A percentile compares a stretch with the other conserved stretches of the same genome.
Evolutionary conservation across 2,113 vertebrate species (phyloP).

Genomic region (Coracopsis vasa): DNA sequence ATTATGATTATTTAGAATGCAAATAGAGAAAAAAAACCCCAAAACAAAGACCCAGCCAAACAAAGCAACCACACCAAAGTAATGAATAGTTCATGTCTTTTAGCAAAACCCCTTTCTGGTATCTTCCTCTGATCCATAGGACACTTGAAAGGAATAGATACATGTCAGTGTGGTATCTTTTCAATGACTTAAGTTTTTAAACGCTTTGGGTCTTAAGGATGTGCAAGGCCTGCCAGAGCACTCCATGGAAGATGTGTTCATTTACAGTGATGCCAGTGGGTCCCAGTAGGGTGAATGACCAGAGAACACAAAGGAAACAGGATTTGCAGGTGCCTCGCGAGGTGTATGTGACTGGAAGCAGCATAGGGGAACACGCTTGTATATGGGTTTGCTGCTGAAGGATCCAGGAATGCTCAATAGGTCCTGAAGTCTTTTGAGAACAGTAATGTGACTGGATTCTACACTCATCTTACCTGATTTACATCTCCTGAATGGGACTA

Average conservation of each 20-base stretch:
- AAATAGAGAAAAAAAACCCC: neutral
- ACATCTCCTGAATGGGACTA: neutral
- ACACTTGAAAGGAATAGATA: neutral
- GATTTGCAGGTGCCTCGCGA: neutral
- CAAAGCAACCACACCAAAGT: neutral
- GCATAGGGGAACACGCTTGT: neutral
- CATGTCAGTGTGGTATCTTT: neutral
- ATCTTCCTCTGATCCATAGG: neutral
- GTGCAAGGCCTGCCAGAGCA: neutral
- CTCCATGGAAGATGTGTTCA: rapidly evolving
- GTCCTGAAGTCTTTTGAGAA: neutral
- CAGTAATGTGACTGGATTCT: rapidly evolving
- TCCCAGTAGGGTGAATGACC: neutral
- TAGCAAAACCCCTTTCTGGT: neutral
- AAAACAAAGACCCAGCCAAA: neutral
- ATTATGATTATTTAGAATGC: neutral
- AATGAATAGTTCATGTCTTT: neutral
- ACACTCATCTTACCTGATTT: neutral
- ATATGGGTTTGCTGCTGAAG: neutral
- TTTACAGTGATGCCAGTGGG: neutral
- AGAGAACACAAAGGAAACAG: neutral
- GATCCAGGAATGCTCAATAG: neutral
- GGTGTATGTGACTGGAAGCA: neutral
- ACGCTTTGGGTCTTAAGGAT: neutral
- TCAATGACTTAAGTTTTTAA: neutral